Conservation (phyloP, 2,888 invertebrate species). For the Hymenopus coronatus region DNA sequence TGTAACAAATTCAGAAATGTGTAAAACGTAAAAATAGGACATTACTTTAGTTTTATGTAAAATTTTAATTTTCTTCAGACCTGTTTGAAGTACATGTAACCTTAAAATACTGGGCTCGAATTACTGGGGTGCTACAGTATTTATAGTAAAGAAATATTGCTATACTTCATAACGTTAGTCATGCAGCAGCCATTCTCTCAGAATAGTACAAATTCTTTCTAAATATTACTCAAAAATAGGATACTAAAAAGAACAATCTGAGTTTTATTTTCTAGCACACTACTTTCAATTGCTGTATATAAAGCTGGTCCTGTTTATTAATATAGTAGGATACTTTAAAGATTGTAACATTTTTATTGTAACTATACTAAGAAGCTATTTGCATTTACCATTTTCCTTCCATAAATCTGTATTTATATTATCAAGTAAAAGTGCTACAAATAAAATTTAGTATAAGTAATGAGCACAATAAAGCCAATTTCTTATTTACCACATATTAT, state of each 20-base stretch:
- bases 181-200: background rate
- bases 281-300: background rate
- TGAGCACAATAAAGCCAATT: too few relatives aligned
- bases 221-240: background rate
- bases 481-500: too few relatives aligned
- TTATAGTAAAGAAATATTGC: background rate
- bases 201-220: background rate
- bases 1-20: too few relatives aligned
- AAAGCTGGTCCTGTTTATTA: background rate
- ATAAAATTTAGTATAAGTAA: background rate
- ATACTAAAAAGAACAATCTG: background rate
- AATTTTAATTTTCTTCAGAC: too few relatives aligned
- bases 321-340: background rate
- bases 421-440: background rate
- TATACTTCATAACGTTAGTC: background rate
- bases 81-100: too few relatives aligned
- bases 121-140: too few relatives aligned
- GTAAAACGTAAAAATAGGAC: too few relatives aligned
- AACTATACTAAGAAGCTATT: background rate
- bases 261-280: background rate
- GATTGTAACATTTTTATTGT: background rate
- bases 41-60: too few relatives aligned
- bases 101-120: too few relatives aligned
- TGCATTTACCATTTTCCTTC: background rate
- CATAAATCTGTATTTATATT: background rate